Base-by-base conservation (phyloP, 1,140 invertebrate species). In the Caenorhabditis latens region DNA sequence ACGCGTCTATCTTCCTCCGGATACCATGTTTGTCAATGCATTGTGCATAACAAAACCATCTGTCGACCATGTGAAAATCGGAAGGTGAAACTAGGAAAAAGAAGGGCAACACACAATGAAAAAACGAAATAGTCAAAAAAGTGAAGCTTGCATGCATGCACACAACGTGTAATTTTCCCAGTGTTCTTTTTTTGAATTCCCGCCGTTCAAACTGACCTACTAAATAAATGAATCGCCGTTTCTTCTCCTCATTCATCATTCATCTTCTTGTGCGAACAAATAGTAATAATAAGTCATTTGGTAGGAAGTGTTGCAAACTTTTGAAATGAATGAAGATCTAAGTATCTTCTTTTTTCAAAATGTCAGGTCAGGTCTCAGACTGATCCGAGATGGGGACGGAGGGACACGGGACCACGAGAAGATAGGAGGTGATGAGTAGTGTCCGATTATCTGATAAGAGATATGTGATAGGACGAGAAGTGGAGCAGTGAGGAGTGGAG, bases 11-110 rank as follows among this genome's bases (percentile, higher is more conserved):
- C 24, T 19, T 75, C 43, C 43, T 75, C 67, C 67, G 67, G 67
- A 75, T 75, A 75, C 67, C 67, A 75, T 75, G 67, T 75, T 75
- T 75, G 67, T 46, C 67, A 46, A 75, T n/a, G 42, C 43, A 46
- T 75, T 75, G 67, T 75, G 67, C 67, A 75, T 46, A 75, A 75
- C 67, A 75, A 75, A 75, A 75, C 67, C 67, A 75, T 75, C 67
- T 75, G 67, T 75, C 67, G 67, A 46, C 42, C 42, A 75, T 75
- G 67, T 75, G 67, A 75, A 75, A 46, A 43, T 40, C 42, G 19
- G 67, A 5, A 32, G 24, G 9, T 11, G n/a, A 65, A 65, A 40
- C 9, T 6, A 40, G 19, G 5, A 40, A 67, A 67, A 67, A 53
- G 21, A n/a, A 46, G 67, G 67, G 67, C 67, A 75, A 46, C 11